These are phyloP conservation scores for Trichonephila inaurata DNA, from an alignment of 1,140 invertebrate species.

Conservation along the genomic window DNA sequence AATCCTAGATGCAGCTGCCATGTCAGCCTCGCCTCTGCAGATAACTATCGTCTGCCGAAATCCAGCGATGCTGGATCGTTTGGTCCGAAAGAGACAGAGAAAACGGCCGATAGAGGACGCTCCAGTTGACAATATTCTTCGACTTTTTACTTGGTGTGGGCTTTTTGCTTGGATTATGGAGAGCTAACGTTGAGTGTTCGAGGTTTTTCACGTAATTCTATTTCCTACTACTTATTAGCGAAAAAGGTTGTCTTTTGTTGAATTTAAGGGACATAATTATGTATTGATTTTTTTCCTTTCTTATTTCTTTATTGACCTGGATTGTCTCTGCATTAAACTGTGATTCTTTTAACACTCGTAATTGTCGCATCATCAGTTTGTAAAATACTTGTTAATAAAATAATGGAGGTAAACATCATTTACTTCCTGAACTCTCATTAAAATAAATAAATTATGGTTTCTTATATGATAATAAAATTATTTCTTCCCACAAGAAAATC, in stretches of 20 bases:
- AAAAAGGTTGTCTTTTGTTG: slow-evolving; percentile 3
- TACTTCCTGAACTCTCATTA: too few relatives aligned
- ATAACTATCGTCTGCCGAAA: slow-evolving; percentile 41
- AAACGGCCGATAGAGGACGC: slow-evolving; percentile 41
- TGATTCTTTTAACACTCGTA: background rate
- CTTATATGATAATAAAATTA: too few relatives aligned
- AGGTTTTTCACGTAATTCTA: slow-evolving; percentile 31
- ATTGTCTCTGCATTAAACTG: too few relatives aligned
- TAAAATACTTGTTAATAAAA: background rate
- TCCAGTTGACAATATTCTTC: slow-evolving; percentile 12
- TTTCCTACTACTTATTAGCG: slow-evolving; percentile 9
- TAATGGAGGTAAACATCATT: too few relatives aligned
- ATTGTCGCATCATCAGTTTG: background rate
- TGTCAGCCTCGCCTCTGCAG: slow-evolving; percentile 61
- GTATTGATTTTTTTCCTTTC: slow-evolving; percentile 19
- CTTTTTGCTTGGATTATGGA: slow-evolving; percentile 13
- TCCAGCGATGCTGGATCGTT: slow-evolving; percentile 43
- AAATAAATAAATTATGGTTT: too few relatives aligned
- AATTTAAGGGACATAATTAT: slow-evolving; percentile 6
- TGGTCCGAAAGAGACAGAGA: slow-evolving; percentile 32
- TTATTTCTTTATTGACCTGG: background rate
- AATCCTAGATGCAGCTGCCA: slow-evolving; percentile 34
- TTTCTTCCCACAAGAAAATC: too few relatives aligned
- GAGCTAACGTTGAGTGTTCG: slow-evolving; percentile 3
- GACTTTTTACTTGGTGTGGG: slow-evolving; percentile 42